Base-by-base conservation (phyloP, 2,113 vertebrate species). In the Podilymbus podiceps region DNA sequence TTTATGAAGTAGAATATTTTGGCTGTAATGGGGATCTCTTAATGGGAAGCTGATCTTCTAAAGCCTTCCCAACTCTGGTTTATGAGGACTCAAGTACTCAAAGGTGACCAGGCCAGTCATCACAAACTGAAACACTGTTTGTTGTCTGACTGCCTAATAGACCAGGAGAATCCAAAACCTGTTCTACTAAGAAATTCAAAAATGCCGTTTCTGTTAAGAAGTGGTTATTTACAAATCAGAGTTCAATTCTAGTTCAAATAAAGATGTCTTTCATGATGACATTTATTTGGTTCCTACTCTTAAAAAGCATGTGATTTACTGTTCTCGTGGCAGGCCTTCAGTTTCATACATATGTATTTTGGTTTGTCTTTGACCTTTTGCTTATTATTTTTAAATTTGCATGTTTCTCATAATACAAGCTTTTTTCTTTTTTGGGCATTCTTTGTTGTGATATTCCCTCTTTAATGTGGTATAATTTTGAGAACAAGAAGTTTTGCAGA, bases 401-500 rank as follows among this genome's bases (percentile, higher is more conserved):
- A 56, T 98, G 85, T 96, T 97, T 98, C 89, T 95, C 78, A 94
- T 86, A 83, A 96, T 89, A 90, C 64, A 89, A 90, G 72, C 76
- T 47, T 86, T 86, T 93, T 85, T 93, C 82, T 59, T 86, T 83
- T 50, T 67, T 67, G 72, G 58, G 80, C 87, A 88, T 94, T 95
- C 85, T 97, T 97, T 97, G 88, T 96, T 98, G 95, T 97, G 97
- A 97, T 96, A 85, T 93, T 96, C 84, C 58, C 64, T 96, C 92
- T 97, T 97, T 97, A 82, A 96, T 97, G 96, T 97, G 95, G 93
- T 96, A 75, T 96, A 96, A 90, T 91, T 97, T 92, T 95, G 86
- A 96, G 97, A 96, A 97, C 94, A 96, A 97, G 95, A 97, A 95
- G 93, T 96, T 97, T 97, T 96, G 93, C 92, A 92, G 94, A 93